phyloP scores from a whole-genome alignment of 2,888 invertebrate genomes.

The Tinea trinotella region DNA sequence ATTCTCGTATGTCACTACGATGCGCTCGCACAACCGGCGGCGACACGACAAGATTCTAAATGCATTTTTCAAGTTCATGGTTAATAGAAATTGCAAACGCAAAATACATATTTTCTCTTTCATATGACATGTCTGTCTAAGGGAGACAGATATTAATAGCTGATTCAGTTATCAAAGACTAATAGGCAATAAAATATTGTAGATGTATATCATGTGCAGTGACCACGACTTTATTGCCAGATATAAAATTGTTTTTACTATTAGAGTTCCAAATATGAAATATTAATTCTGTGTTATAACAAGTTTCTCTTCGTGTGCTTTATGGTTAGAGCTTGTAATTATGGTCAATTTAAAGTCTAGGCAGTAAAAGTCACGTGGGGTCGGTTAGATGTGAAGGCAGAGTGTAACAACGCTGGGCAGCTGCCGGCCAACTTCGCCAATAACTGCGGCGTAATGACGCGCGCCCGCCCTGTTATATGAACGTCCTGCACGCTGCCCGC shows the following conservation, averaged over 20 bases:
- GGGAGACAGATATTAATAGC: constrained; percentile 1
- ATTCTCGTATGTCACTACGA: constrained; percentile 28
- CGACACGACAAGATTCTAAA: constrained; percentile 39
- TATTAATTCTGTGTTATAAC: not conserved
- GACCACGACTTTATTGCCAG: constrained; percentile 9
- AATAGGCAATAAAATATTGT: not conserved
- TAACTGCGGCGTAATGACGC: constrained; percentile 59
- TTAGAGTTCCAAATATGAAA: not conserved
- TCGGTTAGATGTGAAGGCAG: not conserved
- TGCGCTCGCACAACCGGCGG: constrained; percentile 53
- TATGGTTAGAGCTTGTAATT: constrained; percentile 3
- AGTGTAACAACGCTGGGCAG: constrained; percentile 22
- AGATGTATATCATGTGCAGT: not conserved
- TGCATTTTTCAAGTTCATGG: constrained; percentile 55
- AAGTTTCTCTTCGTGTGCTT: not conserved
- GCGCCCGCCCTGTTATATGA: constrained; percentile 26
- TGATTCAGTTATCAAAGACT: not conserved
- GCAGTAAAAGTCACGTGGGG: constrained; percentile 14
- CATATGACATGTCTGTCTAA: not conserved
- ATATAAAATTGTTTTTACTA: constrained; percentile 1
- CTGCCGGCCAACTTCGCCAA: constrained; percentile 52
- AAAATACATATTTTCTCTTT: not conserved
- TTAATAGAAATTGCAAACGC: constrained; percentile 10
- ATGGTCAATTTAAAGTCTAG: constrained; percentile 16
- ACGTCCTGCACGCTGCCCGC: not conserved